Base-by-base conservation (phyloP, 2,797 vertebrate genomes). In the Lycodopsis pacificus region DNA sequence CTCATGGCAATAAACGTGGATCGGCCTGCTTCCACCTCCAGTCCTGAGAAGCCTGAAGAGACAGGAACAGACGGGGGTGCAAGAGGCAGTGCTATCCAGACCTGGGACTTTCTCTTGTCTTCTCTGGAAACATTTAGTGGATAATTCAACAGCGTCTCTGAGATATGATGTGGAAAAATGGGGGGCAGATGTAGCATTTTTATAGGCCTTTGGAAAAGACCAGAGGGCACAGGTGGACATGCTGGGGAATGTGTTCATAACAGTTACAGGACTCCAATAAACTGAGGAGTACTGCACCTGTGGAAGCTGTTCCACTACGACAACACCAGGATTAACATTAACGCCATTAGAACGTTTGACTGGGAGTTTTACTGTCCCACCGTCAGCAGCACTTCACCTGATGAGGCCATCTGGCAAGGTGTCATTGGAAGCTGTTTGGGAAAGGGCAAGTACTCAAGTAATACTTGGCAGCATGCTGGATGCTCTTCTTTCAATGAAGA, bases 181-280 rank as follows among this genome's bases (percentile, higher is more conserved):
- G 7, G 59, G 20, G 30, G 19, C 11, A 79, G 46, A 67, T n/a
- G 7, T 20, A 71, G 49, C 17, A 13, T 83, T 88, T 88, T 67
- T 76, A 86, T 40, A 70, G 54, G 30, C 25, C 34, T 59, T 40
- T 74, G 83, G 72, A 81, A 73, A 83, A 77, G 54, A 32, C 58
- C 62, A 76, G 38, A 79, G 71, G 63, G 79, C 71, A 82, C 81
- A 87, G 74, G 67, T 86, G 79, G 75, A 77, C 75, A 69, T 48
- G 44, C 34, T 53, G 19, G 51, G 53, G 75, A 83, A 85, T 81
- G 84, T 79, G 56, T 73, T 83, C 73, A 81, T 83, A 83, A 81
- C 85, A 76, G 58, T 67, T 57, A 82, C 30, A 65, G 25, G 58
- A 54, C 13, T 59, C 56, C 68, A 74, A 65, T 77, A 82, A 84